A percentile compares a stretch with the other conserved stretches of the same genome.
Evolutionary conservation across 2,888 invertebrate species (phyloP).

Genomic region (Clivina fossor): DNA sequence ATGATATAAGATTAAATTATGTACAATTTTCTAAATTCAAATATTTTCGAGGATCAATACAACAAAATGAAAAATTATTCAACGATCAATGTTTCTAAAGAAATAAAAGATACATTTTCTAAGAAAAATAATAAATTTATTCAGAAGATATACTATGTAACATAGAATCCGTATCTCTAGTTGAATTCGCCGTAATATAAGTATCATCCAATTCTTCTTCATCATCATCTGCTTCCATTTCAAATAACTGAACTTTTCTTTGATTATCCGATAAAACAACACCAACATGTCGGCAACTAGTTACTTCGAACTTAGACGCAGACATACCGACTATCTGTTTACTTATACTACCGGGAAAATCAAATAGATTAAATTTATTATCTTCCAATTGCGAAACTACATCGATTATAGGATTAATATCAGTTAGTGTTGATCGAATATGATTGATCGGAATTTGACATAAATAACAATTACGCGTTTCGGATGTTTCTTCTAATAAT

Average conservation of each 20-base stretch:
- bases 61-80: not conserved
- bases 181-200: conserved; percentile 49
- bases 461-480: conserved; percentile 53
- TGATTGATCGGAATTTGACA: conserved; percentile 57
- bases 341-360: conserved; percentile 57
- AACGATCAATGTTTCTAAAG: no score
- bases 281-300: conserved; percentile 81
- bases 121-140: conserved; percentile 10
- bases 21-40: no score
- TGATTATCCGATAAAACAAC: conserved; percentile 79
- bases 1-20: no score
- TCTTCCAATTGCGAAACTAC: conserved; percentile 49
- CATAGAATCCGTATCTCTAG: conserved; percentile 42
- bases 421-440: conserved; percentile 54
- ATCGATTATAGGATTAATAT: conserved; percentile 39
- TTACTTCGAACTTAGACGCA: conserved; percentile 75
- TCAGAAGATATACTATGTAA: conserved; percentile 15
- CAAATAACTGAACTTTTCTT: conserved; percentile 81
- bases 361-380: no score
- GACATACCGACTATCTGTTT: conserved; percentile 68
- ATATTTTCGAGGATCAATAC: not conserved
- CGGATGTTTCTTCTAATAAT: conserved; percentile 60
- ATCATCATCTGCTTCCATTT: conserved; percentile 91
- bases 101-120: no score
- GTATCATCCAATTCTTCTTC: conserved; percentile 78